Conservation (phyloP, 2,888 invertebrate species). For the Serripes groenlandicus region DNA sequence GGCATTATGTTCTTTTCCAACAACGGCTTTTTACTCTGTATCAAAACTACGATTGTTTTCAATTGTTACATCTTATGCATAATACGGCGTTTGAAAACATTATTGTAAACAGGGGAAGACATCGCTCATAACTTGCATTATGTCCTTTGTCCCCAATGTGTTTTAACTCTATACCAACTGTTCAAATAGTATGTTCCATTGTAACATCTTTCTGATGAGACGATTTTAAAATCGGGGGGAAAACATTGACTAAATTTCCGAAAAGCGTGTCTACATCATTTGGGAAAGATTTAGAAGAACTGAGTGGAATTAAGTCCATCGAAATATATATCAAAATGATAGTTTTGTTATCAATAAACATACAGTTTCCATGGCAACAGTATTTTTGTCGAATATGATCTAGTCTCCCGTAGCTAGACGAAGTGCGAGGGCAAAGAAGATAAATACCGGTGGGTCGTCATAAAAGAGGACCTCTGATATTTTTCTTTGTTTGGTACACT, state of each 20-base stretch:
- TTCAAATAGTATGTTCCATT: no score
- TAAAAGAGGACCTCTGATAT: no score
- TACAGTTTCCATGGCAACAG: slow-evolving; percentile 38
- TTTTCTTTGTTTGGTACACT: no score
- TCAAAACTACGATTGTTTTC: no score
- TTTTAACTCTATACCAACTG: not conserved
- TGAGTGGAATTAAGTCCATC: not conserved
- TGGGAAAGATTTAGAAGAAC: not conserved
- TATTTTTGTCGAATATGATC: slow-evolving; percentile 62
- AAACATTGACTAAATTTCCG: no score
- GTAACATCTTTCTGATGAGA: no score
- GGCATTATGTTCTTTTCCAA: no score
- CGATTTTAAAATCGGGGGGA: no score
- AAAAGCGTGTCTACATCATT: no score
- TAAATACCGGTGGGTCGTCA: no score
- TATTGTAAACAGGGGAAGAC: not conserved
- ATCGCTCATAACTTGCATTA: not conserved
- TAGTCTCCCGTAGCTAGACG: slow-evolving; percentile 43
- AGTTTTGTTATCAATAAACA: slow-evolving; percentile 62
- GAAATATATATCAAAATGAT: not conserved
- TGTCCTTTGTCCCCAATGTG: not conserved
- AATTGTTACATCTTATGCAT: no score
- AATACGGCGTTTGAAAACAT: not conserved
- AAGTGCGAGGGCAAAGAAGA: slow-evolving; percentile 8
- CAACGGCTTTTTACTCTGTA: no score